Percentiles rank a stretch among this genome's conserved stretches.
These are phyloP conservation scores for Psilopsiagon aymara DNA, from an alignment of 2,113 vertebrate genomes.

Conservation along the genomic window DNA sequence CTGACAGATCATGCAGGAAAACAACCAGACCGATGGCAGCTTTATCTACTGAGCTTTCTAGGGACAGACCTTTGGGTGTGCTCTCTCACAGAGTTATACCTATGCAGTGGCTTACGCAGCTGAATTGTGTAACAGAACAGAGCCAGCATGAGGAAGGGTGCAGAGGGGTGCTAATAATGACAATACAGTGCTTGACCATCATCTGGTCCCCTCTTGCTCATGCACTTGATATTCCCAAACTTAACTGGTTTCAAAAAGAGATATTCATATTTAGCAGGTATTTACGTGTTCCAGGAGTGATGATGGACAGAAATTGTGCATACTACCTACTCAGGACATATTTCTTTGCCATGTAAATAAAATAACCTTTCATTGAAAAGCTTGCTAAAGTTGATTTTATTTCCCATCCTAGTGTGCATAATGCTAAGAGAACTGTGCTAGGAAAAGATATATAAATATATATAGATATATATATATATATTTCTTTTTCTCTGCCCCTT, in stretches of 20 bases:
- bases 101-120: background rate
- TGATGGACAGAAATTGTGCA: background rate
- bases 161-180: background rate
- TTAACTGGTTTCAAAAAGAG: background rate
- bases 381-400: background rate
- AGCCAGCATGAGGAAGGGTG: fast-evolving
- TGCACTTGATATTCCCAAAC: background rate
- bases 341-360: background rate
- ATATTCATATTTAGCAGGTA: background rate
- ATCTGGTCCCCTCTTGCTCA: background rate
- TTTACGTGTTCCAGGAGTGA: background rate
- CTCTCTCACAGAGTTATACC: background rate
- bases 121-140: background rate
- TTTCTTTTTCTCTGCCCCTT: background rate
- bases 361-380: background rate
- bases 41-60: background rate
- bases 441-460: background rate
- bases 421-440: background rate
- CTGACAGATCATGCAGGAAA: background rate
- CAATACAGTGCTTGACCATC: background rate
- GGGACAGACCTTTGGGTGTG: too few species aligned
- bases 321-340: background rate
- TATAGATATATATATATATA: background rate
- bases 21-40: background rate
- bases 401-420: background rate